Evolutionary conservation across 1,140 invertebrate genomes (phyloP).

Genomic region (Zaprionus africanus): DNA sequence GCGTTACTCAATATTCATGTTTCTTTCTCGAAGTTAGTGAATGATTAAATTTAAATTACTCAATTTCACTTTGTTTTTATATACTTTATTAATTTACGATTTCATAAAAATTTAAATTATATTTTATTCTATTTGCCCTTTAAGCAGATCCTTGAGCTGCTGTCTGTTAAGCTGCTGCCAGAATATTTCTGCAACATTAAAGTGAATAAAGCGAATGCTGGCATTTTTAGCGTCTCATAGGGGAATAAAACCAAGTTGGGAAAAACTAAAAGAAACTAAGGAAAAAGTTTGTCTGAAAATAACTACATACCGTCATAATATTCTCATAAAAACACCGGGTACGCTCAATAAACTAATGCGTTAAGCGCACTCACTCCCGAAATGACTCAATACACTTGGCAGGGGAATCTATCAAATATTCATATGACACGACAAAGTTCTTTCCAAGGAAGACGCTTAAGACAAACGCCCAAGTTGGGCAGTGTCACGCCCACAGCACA

Average conservation of each 20-base stretch:
- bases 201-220: not conserved
- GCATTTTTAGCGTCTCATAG: not conserved
- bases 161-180: not conserved
- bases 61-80: not conserved
- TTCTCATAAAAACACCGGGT: not conserved
- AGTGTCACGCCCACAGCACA: slow-evolving; percentile 9
- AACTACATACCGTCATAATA: not conserved
- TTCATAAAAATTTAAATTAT: not conserved
- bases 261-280: not conserved
- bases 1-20: slow-evolving; percentile 1
- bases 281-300: not conserved
- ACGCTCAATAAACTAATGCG: not conserved
- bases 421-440: slow-evolving; percentile 26
- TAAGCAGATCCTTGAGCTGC: not conserved
- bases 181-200: not conserved
- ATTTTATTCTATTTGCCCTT: not conserved
- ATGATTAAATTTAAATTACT: not conserved
- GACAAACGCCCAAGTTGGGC: slow-evolving; percentile 22
- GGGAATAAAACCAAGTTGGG: not conserved
- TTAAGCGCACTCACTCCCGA: slow-evolving; percentile 1
- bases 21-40: not conserved
- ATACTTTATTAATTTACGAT: not conserved
- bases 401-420: slow-evolving; percentile 24
- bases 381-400: slow-evolving; percentile 11
- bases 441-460: slow-evolving; percentile 16